phyloP scores from a whole-genome alignment of 1,140 invertebrate species.

The Sarcophaga peregrina region DNA sequence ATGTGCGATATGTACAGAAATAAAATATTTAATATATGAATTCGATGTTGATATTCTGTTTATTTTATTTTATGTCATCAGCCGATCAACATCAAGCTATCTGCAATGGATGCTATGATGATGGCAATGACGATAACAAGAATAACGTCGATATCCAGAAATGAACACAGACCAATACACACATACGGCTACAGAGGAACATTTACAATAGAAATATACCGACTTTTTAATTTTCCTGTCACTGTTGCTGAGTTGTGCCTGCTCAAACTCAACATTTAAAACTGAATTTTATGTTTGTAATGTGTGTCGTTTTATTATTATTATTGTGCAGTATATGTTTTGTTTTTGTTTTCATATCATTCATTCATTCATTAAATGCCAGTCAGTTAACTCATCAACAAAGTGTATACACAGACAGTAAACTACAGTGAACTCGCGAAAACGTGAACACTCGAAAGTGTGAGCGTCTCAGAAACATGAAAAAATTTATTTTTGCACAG shows the following conservation, averaged over 20 bases:
- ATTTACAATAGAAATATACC: neutral
- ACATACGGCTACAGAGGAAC: neutral
- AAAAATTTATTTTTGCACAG: too few species aligned
- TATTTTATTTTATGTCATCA: constrained; percentile 19
- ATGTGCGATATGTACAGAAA: too few species aligned
- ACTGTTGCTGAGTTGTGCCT: neutral
- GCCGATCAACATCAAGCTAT: constrained; percentile 26
- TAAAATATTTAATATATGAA: too few species aligned
- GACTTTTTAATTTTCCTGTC: constrained; percentile 7
- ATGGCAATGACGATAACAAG: neutral
- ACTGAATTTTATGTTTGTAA: neutral
- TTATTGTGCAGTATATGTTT: neutral
- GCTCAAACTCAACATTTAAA: neutral
- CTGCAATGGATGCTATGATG: neutral
- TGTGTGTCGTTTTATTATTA: neutral
- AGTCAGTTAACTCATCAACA: constrained; percentile 37
- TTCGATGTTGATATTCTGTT: too few species aligned
- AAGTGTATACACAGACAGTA: neutral
- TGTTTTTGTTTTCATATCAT: constrained; percentile 19
- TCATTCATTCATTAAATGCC: constrained; percentile 28
- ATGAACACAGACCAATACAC: too few species aligned
- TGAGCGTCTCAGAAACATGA: too few species aligned
- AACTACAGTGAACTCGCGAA: too few species aligned
- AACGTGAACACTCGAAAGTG: too few species aligned
- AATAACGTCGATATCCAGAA: neutral